These are phyloP conservation scores for Tiliqua scincoides DNA, from an alignment of 2,113 vertebrate species.

Conservation along the genomic window DNA sequence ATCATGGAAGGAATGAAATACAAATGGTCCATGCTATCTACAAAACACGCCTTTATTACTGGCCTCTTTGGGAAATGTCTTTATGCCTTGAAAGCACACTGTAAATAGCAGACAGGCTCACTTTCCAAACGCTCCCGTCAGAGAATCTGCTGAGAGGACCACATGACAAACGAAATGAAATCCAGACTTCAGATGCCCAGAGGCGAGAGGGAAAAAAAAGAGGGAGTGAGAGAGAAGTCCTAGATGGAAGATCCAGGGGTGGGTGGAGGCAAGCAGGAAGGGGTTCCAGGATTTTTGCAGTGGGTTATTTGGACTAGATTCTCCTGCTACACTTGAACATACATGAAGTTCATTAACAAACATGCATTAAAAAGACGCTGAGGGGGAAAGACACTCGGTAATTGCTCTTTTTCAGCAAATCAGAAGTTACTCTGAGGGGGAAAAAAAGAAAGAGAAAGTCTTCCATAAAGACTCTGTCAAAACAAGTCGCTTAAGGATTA, in stretches of 20 bases:
- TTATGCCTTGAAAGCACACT: conserved; percentile 31
- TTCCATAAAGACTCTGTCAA: conserved; percentile 77
- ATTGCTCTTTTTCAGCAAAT: conserved; percentile 74
- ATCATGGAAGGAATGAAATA: conserved; percentile 24
- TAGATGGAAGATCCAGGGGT: conserved; percentile 31
- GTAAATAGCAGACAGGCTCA: conserved; percentile 51
- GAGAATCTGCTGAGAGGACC: conserved; percentile 67
- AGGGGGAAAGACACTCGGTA: conserved; percentile 64
- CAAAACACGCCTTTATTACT: background rate
- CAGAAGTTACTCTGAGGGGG: conserved; percentile 57
- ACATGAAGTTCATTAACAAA: conserved; percentile 71
- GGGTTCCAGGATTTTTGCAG: conserved; percentile 51
- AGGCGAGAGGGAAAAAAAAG: background rate
- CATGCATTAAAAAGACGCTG: conserved; percentile 53
- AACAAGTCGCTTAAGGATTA: conserved; percentile 81
- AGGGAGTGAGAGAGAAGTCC: background rate
- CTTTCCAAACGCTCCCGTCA: conserved; percentile 39
- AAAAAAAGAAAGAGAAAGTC: conserved; percentile 56
- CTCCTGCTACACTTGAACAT: conserved; percentile 40
- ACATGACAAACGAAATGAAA: conserved; percentile 62
- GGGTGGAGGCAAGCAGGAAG: conserved; percentile 26
- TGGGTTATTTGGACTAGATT: conserved; percentile 54
- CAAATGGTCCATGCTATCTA: conserved; percentile 28
- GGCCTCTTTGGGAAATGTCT: background rate
- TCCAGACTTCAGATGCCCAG: conserved; percentile 54